A percentile compares a stretch with the other conserved stretches of the same genome.
Evolutionary conservation across 2,888 invertebrate genomes (phyloP).

Genomic region (Agrilus cyanescens): DNA sequence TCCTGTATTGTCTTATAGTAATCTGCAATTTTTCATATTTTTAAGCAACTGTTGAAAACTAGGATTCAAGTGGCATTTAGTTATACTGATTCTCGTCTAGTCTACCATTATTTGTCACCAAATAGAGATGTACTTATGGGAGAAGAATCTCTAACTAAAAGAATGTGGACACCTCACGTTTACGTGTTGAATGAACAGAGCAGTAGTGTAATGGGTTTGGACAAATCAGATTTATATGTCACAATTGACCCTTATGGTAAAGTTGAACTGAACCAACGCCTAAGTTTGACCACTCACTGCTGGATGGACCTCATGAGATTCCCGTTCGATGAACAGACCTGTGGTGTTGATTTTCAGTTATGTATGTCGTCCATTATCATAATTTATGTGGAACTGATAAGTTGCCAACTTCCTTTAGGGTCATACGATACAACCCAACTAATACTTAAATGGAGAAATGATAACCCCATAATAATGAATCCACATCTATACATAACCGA

Average conservation of each 20-base stretch:
- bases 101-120: constrained; percentile 55
- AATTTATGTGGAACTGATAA: neutral
- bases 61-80: neutral
- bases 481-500: constrained; percentile 69
- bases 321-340: constrained; percentile 75
- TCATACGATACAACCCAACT: constrained; percentile 69
- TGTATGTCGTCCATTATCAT: constrained; percentile 43
- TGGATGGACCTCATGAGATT: constrained; percentile 79
- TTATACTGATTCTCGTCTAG: constrained; percentile 49
- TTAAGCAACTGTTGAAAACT: too few species aligned
- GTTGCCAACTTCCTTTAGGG: constrained; percentile 43
- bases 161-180: constrained; percentile 76
- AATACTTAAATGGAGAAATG: constrained; percentile 61
- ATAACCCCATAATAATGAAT: constrained; percentile 63
- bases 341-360: constrained; percentile 70
- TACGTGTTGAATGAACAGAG: constrained; percentile 66
- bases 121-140: constrained; percentile 56
- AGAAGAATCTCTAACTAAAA: constrained; percentile 53
- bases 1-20: too few species aligned
- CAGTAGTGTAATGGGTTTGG: constrained; percentile 67
- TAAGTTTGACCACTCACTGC: constrained; percentile 71
- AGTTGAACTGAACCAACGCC: constrained; percentile 63
- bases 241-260: constrained; percentile 72
- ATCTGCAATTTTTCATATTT: too few species aligned
- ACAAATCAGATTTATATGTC: constrained; percentile 64